Evolutionary conservation across 2,888 invertebrate species (phyloP), one percentile per base, ranked within the genome.

Genomic region (Amphipyra tragopoginis): DNA sequence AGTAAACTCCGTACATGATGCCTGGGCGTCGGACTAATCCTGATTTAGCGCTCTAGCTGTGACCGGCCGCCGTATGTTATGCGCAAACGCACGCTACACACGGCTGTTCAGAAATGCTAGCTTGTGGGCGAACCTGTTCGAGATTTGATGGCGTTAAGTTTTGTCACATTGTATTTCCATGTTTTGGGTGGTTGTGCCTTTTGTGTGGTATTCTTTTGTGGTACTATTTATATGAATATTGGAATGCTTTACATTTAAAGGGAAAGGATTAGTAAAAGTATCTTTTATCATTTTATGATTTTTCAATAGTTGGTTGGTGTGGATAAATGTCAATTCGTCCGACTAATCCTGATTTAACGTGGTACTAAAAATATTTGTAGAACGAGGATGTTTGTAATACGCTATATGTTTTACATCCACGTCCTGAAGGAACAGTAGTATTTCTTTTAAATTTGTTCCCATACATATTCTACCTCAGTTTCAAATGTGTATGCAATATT

Each of bases 21-120:
- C 89, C 87, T 84, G 85, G 78, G 78, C 87, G 91, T 92, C 90
- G 73, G 71, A 81, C 90, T 94, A 94, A 94, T 92, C 93, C 93
- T 94, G 94, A 94, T 94, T 93, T 94, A 94, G 90, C 90, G 87
- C 78, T 81, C 84, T 85, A 81, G 86, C 85, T 83, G 87, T 82
- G 83, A 83, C 85, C 85, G 83, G 65, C 75, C 83, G 69, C 80
- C 85, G 87, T 93, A 91, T 83, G 89, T 92, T 91, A 90, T 84
- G 79, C 88, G 85, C 84, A 87, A 90, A 88, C 85, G 75, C 72
- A 77, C 51, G 60, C 57, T 67, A 88, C 87, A 87, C 83, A 89
- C 84, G 58, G 85, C 6, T 33, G 6, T 15, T 2, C 4, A 40
- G 60, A 21, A 60, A 14, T 36, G 26, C 54, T 53, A 75, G 56